Conservation (phyloP, 2,888 invertebrate genomes). For the Acrocyrtus sp. region DNA sequence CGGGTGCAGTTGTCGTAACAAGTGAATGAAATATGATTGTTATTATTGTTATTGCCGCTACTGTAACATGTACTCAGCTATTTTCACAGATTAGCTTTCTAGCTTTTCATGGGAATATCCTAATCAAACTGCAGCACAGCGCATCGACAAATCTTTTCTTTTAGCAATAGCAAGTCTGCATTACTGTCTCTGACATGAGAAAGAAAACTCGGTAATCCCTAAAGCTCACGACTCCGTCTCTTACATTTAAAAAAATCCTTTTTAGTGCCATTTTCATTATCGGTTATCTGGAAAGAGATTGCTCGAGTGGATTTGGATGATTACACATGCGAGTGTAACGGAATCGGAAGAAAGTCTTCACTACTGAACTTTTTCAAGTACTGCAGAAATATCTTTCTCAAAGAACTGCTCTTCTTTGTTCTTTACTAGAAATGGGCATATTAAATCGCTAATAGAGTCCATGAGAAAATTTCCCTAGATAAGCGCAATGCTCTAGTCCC, state of each 20-base stretch:
- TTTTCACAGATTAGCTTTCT: constrained; percentile 14
- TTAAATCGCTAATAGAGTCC: constrained; percentile 31
- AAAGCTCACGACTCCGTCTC: not conserved
- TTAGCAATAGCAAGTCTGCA: not conserved
- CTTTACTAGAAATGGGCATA: constrained; percentile 9
- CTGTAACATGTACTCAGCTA: too few relatives aligned
- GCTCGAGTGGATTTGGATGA: constrained; percentile 58
- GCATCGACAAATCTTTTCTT: not conserved
- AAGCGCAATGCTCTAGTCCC: too few relatives aligned
- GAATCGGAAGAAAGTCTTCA: constrained; percentile 61
- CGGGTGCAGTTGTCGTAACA: constrained; percentile 38
- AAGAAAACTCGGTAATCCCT: not conserved
- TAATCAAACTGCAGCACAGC: constrained; percentile 5
- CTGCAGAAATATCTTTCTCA: not conserved
- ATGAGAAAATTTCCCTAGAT: constrained; percentile 32
- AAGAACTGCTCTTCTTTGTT: not conserved
- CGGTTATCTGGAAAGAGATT: constrained; percentile 17
- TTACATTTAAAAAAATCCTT: constrained; percentile 3
- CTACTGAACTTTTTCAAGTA: too few relatives aligned
- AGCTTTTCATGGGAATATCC: constrained; percentile 31
- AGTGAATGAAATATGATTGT: too few relatives aligned
- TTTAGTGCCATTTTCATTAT: not conserved
- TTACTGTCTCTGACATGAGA: constrained; percentile 3
- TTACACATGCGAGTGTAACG: constrained; percentile 62
- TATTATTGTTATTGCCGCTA: too few relatives aligned